Base-by-base conservation (phyloP, 1,140 invertebrate species). In the Eumaeus atala region DNA sequence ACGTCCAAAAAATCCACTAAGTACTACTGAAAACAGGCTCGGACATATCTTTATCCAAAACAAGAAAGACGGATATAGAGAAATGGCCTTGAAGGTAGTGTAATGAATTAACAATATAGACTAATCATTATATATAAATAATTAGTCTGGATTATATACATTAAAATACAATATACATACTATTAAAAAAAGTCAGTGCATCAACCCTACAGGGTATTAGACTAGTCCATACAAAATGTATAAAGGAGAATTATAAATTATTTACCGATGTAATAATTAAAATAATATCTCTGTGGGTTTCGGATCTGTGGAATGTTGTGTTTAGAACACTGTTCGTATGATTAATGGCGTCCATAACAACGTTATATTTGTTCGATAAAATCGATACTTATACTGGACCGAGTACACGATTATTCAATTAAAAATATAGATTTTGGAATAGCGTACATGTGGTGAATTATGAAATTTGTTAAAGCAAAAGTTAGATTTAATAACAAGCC, bases 201-300 rank as follows among this genome's bases (percentile, higher is more conserved):
- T 28, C 36, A 38, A n/a, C 37, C 21, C 38, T 52, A 28, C 40
- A 14, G 12, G 21, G 40, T 37, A 28, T 52, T 52, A 40, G 51
- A 52, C 51, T 52, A 38, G 36, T 52, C 37, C 38, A 52, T 52
- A 52, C 28, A 28, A 42, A 52, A 52, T 42, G 18, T 52, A 52
- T 52, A 40, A 52, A 52, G 37, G 51, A 40, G 37, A 40, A 51
- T 51, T 51, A 52, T 52, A 52, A 52, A 52, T 52, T 40, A 52
- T 52, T 52, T 52, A 52, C 42, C 50, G 50, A 51, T 51, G 35
- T 51, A 38, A 51, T 51, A 51, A 51, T 51, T 51, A 51, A 51
- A 51, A 51, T 67, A 61, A 62, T 73, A 61, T 68, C 21, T 40
- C 49, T 34, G 49, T 50, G 38, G 55, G 42, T 38, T 50, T 47